Evolutionary conservation across 2,113 vertebrate genomes (phyloP).

Genomic region (Centropristis striata): DNA sequence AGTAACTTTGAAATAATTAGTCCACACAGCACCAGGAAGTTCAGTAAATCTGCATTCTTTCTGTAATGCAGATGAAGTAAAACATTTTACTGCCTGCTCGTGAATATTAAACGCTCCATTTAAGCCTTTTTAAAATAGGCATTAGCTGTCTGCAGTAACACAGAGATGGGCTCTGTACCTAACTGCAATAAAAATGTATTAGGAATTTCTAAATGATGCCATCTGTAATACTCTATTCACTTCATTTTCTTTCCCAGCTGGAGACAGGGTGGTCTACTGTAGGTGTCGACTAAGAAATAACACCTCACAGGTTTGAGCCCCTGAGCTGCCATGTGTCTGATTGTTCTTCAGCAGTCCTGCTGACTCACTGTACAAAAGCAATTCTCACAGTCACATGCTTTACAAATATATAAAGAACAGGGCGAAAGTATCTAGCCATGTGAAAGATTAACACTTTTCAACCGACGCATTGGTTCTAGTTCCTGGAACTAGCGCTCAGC

Average conservation of each 20-base stretch:
- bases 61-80: conserved; percentile 53
- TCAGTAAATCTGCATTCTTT: conserved; percentile 24
- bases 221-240: not conserved
- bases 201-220: not conserved
- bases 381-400: too few relatives aligned
- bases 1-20: conserved; percentile 40
- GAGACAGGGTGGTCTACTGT: not conserved
- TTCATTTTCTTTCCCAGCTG: not conserved
- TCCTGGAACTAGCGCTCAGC: not conserved
- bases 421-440: too few relatives aligned
- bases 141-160: conserved; percentile 14
- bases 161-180: not conserved
- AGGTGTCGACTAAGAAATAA: not conserved
- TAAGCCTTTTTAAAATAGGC: conserved; percentile 22
- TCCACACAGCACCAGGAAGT: conserved; percentile 11
- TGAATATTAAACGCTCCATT: conserved; percentile 45
- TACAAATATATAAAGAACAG: too few relatives aligned
- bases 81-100: conserved; percentile 35
- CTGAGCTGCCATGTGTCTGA: not conserved
- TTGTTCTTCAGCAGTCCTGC: too few relatives aligned
- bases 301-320: not conserved
- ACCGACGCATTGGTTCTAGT: too few relatives aligned
- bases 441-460: too few relatives aligned
- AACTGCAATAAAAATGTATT: conserved; percentile 8
- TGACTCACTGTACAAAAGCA: too few relatives aligned